These are phyloP conservation scores for Drosophila jambulina DNA, from an alignment of 1,140 invertebrate genomes.

Conservation along the genomic window DNA sequence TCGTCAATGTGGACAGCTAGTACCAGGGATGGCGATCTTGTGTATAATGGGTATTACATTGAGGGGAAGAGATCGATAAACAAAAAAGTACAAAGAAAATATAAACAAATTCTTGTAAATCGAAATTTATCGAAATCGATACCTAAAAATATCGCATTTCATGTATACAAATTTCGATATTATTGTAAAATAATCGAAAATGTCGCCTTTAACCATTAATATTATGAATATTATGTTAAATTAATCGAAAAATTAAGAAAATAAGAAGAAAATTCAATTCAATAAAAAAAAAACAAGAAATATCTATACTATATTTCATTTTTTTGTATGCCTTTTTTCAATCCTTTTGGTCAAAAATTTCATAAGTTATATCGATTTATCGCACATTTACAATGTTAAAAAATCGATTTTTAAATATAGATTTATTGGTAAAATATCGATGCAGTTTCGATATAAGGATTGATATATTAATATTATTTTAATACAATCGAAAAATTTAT, in stretches of 20 bases:
- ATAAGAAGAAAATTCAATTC: too few relatives aligned
- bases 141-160: background rate
- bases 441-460: too few relatives aligned
- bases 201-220: background rate
- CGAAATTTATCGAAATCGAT: too few relatives aligned
- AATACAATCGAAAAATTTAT: background rate
- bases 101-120: background rate
- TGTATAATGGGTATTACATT: background rate
- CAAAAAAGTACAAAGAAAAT: background rate
- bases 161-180: background rate
- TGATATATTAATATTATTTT: background rate
- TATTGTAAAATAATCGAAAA: background rate
- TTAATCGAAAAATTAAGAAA: background rate
- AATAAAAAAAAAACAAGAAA: too few relatives aligned
- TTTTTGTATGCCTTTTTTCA: too few relatives aligned
- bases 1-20: slow-evolving; percentile 22
- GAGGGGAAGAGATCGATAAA: background rate
- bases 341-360: too few relatives aligned
- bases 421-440: too few relatives aligned
- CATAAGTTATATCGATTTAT: too few relatives aligned
- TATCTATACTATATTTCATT: too few relatives aligned
- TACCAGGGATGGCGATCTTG: slow-evolving; percentile 1
- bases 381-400: too few relatives aligned
- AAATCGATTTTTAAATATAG: too few relatives aligned
- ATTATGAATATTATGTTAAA: background rate